Evolutionary conservation across 2,888 invertebrate species (phyloP), one percentile per base, ranked within the genome.

Genomic region (Macrosiphum euphorbiae): DNA sequence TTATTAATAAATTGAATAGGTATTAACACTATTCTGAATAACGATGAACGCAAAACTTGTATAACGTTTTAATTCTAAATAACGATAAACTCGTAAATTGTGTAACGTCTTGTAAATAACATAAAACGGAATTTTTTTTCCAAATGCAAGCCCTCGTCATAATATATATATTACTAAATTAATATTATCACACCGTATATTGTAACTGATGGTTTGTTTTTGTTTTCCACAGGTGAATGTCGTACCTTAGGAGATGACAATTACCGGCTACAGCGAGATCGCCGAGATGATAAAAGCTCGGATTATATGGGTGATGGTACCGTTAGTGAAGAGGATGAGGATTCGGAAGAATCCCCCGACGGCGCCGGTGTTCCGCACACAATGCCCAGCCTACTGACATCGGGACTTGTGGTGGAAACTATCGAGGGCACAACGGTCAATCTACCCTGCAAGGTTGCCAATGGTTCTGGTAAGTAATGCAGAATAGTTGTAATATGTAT

Each of bases 371-470:
- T 67, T 44, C 88, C 89, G 24, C 90, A 50, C 1, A 92, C 89
- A 41, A 13, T 92, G 28, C 92, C 94, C 35, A 61, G 35, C 20
- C 94, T 95, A 88, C 10, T 92, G 11, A 94, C 94, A 35, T 24
- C 55, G 1, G 91, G 90, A 10, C 85, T 89, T 24, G 86, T 67
- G 1, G 55, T 94, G 26, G 85, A 89, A 0, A 85, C 94, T 26
- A 89, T 88, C n/a, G 84, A 94, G 20, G 95, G 95, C 50, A 91
- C 94, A 7, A 94, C 94, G 5, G 94, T 95, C 35, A 58, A 92
- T 26, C 94, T 95, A 2, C 95, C 95, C 26, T 95, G 95, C 52
- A 94, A 94, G 24, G 91, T 95, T 13, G 61, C 88, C 84, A 94
- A 92, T 26, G 85, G 58, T 20, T 85, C 58, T 28, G 47, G 91